Evolutionary conservation across 2,888 invertebrate genomes (phyloP), one percentile per base, ranked within the genome.

Genomic region (Amblyteles armatorius): DNA sequence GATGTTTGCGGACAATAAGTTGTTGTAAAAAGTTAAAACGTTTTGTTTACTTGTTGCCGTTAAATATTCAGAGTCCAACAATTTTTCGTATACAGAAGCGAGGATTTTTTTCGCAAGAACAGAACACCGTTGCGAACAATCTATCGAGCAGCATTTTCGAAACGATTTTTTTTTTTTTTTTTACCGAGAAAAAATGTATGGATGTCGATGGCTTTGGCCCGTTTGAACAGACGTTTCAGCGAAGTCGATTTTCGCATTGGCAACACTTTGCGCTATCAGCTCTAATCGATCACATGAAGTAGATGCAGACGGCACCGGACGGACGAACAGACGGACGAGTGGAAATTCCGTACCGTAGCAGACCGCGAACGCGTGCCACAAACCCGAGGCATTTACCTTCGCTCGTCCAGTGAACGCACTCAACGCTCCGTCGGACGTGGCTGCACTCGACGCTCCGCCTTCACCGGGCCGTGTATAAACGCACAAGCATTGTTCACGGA

Each of bases 351-450:
- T n/a, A 73, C 16, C 57, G 63, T 13, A 67, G 33, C 73, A 33
- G 29, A 40, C 29, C 65, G 57, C 57, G 57, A 44, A 13, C 57
- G 26, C 57, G 57, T 57, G 57, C 57, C 57, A n/a, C 57, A 57
- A 44, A 57, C 57, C 57, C 57, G 57, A 57, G 57, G 57, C 57
- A 57, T 57, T 57, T 57, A 67, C 71, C 52, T 72, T 55, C 71
- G 11, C 63, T 69, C 52, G 69, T 72, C 72, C 33, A 78, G 77
- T 82, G 67, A 69, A 50, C 19, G 72, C 48, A 82, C 77, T 82
- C 77, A 63, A 82, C 77, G 77, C 63, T 78, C 48, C 71, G 65
- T 77, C 71, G 72, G 67, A 40, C 82, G 65, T 40, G 44, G 52
- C 55, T 72, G 65, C 77, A 72, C 77, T 82, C 33, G 72, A 63